Percentiles rank a stretch among this genome's conserved stretches.
These are phyloP conservation scores for Hippopotamus amphibius DNA, from an alignment of 2,113 vertebrate species.

Conservation along the genomic window DNA sequence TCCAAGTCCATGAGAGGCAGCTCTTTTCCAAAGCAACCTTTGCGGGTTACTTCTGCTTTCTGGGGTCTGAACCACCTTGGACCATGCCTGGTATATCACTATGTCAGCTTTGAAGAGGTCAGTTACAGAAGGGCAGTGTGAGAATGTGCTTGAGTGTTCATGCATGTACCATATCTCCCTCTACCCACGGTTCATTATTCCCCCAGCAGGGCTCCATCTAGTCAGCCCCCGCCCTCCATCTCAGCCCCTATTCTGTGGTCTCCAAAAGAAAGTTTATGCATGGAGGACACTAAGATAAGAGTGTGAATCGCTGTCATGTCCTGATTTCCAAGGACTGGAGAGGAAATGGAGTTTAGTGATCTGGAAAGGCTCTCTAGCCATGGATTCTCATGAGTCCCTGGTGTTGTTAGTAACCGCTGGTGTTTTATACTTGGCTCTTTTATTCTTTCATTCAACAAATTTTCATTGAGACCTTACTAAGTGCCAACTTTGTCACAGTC, in stretches of 20 bases:
- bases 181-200: background rate
- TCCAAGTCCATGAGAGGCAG: background rate
- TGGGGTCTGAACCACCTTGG: background rate
- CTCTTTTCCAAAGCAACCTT: no score
- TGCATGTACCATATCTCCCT: fast-evolving
- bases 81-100: background rate
- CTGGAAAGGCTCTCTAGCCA: background rate
- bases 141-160: background rate
- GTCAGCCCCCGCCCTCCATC: background rate
- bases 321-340: background rate
- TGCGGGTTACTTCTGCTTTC: background rate
- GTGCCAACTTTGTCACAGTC: background rate
- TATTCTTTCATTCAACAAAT: background rate
- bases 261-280: background rate
- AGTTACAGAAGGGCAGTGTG: background rate
- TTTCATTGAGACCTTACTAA: background rate
- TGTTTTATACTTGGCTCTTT: background rate
- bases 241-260: background rate
- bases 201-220: background rate
- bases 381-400: background rate
- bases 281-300: background rate
- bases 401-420: background rate
- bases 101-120: background rate
- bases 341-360: background rate
- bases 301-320: background rate